A percentile compares a stretch with the other conserved stretches of the same genome.
phyloP scores from a whole-genome alignment of 2,113 vertebrate genomes.

The Solenodon paradoxus region DNA sequence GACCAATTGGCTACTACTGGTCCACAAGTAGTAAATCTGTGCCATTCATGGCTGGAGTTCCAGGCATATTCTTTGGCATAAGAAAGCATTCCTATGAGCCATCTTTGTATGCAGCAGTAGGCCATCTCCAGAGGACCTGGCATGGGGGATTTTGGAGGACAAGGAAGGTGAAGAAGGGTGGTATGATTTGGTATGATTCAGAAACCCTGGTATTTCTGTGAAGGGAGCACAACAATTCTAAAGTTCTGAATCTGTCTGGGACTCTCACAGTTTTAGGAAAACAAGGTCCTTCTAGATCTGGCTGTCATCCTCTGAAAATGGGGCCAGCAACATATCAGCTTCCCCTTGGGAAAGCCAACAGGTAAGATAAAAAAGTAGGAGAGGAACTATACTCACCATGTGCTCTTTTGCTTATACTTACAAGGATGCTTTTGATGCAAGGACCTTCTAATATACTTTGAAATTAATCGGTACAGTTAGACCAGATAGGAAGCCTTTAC shows the following conservation, averaged over 20 bases:
- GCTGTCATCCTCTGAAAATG: not conserved
- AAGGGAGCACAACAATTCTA: not conserved
- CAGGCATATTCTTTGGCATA: no score
- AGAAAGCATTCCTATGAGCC: no score
- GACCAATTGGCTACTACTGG: no score
- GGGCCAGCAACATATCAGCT: not conserved
- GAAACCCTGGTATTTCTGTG: no score
- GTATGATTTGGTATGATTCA: not conserved
- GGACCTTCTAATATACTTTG: not conserved
- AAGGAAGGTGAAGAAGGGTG: not conserved
- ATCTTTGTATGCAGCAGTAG: no score
- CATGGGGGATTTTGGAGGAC: rapidly evolving
- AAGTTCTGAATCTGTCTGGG: not conserved
- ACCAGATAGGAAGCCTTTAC: not conserved
- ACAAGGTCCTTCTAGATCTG: not conserved
- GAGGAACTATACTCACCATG: not conserved
- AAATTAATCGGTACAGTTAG: not conserved
- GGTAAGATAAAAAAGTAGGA: not conserved
- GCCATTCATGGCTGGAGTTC: no score
- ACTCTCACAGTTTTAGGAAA: not conserved
- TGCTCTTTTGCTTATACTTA: not conserved
- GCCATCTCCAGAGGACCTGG: not conserved
- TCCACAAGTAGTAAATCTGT: no score
- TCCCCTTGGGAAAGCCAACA: not conserved
- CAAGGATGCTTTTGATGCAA: not conserved